These are phyloP conservation scores for Tryphoninae sp. DNA, from an alignment of 2,888 invertebrate genomes.

Conservation along the genomic window DNA sequence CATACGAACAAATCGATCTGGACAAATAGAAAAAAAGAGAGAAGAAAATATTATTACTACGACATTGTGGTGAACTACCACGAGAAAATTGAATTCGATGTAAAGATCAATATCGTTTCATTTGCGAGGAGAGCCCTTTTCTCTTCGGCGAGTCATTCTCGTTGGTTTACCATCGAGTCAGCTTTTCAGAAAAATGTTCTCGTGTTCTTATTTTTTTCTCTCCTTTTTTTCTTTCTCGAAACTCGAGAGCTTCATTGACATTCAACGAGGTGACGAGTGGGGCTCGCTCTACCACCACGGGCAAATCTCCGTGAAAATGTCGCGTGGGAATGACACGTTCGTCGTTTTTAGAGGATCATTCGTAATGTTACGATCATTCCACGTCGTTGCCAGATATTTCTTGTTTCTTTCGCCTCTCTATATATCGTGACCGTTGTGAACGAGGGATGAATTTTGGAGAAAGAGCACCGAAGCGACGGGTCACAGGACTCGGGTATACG, in stretches of 20 bases:
- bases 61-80: slow-evolving; percentile 2
- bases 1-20: slow-evolving; percentile 26
- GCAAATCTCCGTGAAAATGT: background rate
- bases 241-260: too few relatives aligned
- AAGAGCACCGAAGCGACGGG: slow-evolving; percentile 40
- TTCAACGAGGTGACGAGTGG: too few relatives aligned
- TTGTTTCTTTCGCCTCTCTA: slow-evolving; percentile 3
- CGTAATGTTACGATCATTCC: slow-evolving; percentile 25
- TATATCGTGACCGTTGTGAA: background rate
- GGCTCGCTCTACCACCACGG: background rate
- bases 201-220: too few relatives aligned
- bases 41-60: slow-evolving; percentile 20
- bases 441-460: slow-evolving; percentile 42
- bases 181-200: too few relatives aligned
- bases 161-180: too few relatives aligned
- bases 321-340: background rate
- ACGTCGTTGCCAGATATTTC: slow-evolving; percentile 5
- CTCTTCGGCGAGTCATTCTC: too few relatives aligned
- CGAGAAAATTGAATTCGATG: background rate
- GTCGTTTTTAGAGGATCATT: slow-evolving; percentile 24
- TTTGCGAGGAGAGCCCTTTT: too few relatives aligned
- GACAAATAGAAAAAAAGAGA: background rate
- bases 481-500: background rate
- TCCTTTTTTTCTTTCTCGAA: too few relatives aligned
- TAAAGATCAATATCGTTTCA: background rate